phyloP scores from a whole-genome alignment of 2,797 vertebrate genomes.

The Yasuhikotakia modesta region DNA sequence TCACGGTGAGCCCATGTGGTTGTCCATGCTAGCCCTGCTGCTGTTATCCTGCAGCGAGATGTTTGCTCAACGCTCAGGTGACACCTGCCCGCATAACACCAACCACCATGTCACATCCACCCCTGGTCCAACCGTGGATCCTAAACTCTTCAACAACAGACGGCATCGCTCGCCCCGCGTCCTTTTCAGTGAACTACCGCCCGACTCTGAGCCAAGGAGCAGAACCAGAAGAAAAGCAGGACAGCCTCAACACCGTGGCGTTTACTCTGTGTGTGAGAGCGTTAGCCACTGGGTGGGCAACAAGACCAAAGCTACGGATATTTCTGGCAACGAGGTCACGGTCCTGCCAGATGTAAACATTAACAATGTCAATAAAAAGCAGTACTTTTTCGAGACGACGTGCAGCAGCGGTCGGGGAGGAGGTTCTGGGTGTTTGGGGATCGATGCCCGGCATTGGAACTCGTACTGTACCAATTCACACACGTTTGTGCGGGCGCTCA shows the following conservation, averaged over 20 bases:
- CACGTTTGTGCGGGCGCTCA: constrained; percentile 95
- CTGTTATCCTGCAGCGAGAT: constrained; percentile 90
- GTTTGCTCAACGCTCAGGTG: constrained; percentile 77
- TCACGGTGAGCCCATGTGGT: constrained; percentile 83
- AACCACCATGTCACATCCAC: constrained; percentile 51
- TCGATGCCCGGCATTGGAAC: constrained; percentile 95
- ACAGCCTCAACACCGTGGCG: constrained; percentile 84
- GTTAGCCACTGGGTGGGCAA: constrained; percentile 93
- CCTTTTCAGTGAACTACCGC: constrained; percentile 88
- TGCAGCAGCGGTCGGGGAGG: constrained; percentile 81
- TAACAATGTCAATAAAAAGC: constrained; percentile 92
- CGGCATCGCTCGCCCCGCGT: constrained; percentile 88
- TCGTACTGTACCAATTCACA: constrained; percentile 97
- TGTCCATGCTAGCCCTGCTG: constrained; percentile 91
- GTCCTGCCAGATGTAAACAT: constrained; percentile 92
- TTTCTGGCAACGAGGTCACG: constrained; percentile 92
- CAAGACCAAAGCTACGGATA: constrained; percentile 95
- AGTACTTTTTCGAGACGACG: constrained; percentile 98
- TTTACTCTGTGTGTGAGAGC: constrained; percentile 96
- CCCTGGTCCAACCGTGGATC: constrained; percentile 81
- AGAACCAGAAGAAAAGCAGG: constrained; percentile 78
- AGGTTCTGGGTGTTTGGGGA: constrained; percentile 87
- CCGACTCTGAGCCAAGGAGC: constrained; percentile 72
- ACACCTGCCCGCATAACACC: constrained; percentile 66
- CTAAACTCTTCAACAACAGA: constrained; percentile 85